Evolutionary conservation across 2,888 invertebrate species (phyloP).

Genomic region (Cenopis cana): DNA sequence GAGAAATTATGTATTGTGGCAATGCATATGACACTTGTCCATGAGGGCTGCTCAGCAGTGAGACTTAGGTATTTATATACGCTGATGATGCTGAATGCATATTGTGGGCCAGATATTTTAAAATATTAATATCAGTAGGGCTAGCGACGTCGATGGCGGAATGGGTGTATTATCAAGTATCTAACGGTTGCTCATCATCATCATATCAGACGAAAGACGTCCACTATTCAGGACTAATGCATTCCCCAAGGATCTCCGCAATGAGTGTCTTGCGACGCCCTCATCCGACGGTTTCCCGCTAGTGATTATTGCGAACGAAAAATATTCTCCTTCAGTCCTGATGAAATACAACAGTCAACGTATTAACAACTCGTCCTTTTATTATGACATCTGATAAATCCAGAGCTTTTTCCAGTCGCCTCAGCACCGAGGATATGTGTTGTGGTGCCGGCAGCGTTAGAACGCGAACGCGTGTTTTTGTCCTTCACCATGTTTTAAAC

Average conservation of each 20-base stretch:
- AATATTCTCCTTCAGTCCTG: slow-evolving; percentile 3
- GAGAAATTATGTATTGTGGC: too few relatives aligned
- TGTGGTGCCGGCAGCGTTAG: slow-evolving; percentile 41
- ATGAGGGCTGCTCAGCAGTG: too few relatives aligned
- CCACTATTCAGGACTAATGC: too few relatives aligned
- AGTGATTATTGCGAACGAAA: neutral
- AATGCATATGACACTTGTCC: too few relatives aligned
- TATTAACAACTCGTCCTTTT: slow-evolving; percentile 27
- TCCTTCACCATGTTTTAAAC: slow-evolving; percentile 59
- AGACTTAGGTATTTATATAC: too few relatives aligned
- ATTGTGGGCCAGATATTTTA: neutral
- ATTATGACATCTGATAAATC: slow-evolving; percentile 37
- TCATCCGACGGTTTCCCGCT: too few relatives aligned
- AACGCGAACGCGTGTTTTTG: slow-evolving; percentile 42
- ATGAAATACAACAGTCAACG: slow-evolving; percentile 16
- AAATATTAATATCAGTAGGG: neutral
- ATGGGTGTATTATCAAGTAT: neutral
- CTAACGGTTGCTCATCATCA: too few relatives aligned
- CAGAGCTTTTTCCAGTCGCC: slow-evolving; percentile 22
- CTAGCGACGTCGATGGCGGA: neutral
- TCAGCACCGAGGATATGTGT: slow-evolving; percentile 39
- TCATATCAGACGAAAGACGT: too few relatives aligned
- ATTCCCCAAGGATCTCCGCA: too few relatives aligned
- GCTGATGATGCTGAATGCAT: neutral
- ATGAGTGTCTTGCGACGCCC: too few relatives aligned